phyloP scores from a whole-genome alignment of 2,113 vertebrate genomes.

The Pontoporia blainvillei region DNA sequence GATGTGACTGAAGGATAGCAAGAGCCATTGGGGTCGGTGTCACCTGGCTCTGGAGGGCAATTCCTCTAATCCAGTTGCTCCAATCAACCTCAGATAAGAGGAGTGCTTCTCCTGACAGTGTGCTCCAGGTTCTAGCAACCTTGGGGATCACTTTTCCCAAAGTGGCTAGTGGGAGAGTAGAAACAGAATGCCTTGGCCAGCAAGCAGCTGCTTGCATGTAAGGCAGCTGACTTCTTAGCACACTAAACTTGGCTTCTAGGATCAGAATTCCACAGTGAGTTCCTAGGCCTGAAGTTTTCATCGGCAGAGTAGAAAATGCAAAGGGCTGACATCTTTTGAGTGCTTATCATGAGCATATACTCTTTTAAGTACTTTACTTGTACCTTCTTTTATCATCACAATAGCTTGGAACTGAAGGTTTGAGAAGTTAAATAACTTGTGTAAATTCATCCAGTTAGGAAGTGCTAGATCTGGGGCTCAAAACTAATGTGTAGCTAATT shows the following conservation, averaged over 20 bases:
- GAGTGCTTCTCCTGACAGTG: not conserved
- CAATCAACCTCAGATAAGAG: not conserved
- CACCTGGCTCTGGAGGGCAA: not conserved
- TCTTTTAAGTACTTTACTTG: not conserved
- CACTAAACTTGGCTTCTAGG: not conserved
- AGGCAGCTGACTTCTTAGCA: not conserved
- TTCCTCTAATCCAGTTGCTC: not conserved
- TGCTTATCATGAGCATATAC: not conserved
- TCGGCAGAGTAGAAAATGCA: not conserved
- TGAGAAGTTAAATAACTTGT: not conserved
- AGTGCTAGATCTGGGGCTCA: not conserved
- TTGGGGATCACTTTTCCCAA: not conserved
- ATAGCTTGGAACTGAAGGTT: not conserved
- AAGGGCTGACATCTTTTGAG: not conserved
- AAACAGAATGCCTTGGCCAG: not conserved
- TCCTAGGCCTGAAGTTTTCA: not conserved
- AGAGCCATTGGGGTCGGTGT: not conserved
- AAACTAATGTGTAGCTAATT: not conserved
- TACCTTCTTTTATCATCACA: not conserved
- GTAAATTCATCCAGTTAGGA: not conserved
- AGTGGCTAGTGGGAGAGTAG: not conserved
- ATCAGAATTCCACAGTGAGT: not conserved
- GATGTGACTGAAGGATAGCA: not conserved
- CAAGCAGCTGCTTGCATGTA: not conserved
- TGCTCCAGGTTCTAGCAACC: not conserved